phyloP scores from a whole-genome alignment of 2,888 invertebrate genomes.

The Isotomurus palustris region DNA sequence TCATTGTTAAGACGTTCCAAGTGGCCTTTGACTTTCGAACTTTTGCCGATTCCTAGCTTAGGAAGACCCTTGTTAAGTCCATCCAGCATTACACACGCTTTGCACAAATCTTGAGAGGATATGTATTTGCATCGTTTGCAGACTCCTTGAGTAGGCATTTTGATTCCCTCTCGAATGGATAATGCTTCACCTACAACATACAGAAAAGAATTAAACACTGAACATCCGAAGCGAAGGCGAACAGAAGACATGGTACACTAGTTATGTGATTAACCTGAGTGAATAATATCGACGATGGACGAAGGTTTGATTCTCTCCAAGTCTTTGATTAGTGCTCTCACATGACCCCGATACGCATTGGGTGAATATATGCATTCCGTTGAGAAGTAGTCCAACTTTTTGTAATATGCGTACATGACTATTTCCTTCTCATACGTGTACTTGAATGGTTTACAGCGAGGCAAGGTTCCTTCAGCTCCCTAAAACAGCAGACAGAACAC shows the following conservation, averaged over 20 bases:
- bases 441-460: constrained; percentile 91
- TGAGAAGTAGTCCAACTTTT: constrained; percentile 92
- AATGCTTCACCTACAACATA: constrained; percentile 68
- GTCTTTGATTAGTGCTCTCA: constrained; percentile 84
- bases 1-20: constrained; percentile 3
- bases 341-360: constrained; percentile 93
- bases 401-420: constrained; percentile 98
- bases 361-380: constrained; percentile 99
- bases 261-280: constrained; percentile 64
- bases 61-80: constrained; percentile 92
- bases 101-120: constrained; percentile 88
- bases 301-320: constrained; percentile 88
- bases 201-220: not conserved
- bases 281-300: constrained; percentile 87
- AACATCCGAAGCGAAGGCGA: not conserved
- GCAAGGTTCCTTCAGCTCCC: constrained; percentile 73
- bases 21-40: constrained; percentile 49
- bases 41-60: constrained; percentile 82
- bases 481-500: constrained; percentile 30
- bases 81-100: constrained; percentile 92
- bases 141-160: constrained; percentile 71
- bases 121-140: constrained; percentile 80
- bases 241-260: too few species aligned
- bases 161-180: constrained; percentile 72
- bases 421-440: constrained; percentile 99